Evolutionary conservation across 2,888 invertebrate genomes (phyloP), one percentile per base, ranked within the genome.

Genomic region (Heliconius ismenius): DNA sequence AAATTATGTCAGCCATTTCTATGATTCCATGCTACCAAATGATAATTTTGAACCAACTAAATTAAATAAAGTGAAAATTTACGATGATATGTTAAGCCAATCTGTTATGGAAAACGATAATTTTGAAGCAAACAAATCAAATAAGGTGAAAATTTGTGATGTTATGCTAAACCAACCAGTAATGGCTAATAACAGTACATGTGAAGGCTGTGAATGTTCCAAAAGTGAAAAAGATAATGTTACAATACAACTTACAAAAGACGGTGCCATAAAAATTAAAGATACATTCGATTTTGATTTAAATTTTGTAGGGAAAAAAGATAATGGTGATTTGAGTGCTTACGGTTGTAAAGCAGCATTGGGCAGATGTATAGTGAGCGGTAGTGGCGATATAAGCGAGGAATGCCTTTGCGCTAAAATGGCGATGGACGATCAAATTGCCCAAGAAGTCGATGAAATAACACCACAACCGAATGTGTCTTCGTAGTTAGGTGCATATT

Each of bases 351-450:
- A 91, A 82, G 92, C 85, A 78, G 84, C 90, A 4, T 83, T 94
- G 49, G 94, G 94, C 13, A 92, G 89, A 75, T 94, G 94, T 79
- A 91, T 94, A 78, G 92, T 91, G 0, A 92, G 90, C 81, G 92
- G 90, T 0, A 90, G 87, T 81, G 89, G 90, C 3, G 88, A 86
- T 6, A 90, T 91, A 7, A 89, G 86, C 32, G 93, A 92, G 18
- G 90, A 88, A 4, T 94, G 94, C 79, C 82, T 93, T 0, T 93
- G 94, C 81, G 93, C 92, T 0, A 91, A 86, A 82, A 94, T 94
- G 93, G 81, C 86, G 15, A 81, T 88, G 0, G 89, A 91, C 76
- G 90, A 92, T 54, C 87, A 87, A 81, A 88, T 85, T 70, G 86
- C 88, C 13, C 90, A 93, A 81, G 92, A 94, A 83, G 92, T 93